These are phyloP conservation scores for Apamea crenata DNA, from an alignment of 2,888 invertebrate species.

Conservation along the genomic window DNA sequence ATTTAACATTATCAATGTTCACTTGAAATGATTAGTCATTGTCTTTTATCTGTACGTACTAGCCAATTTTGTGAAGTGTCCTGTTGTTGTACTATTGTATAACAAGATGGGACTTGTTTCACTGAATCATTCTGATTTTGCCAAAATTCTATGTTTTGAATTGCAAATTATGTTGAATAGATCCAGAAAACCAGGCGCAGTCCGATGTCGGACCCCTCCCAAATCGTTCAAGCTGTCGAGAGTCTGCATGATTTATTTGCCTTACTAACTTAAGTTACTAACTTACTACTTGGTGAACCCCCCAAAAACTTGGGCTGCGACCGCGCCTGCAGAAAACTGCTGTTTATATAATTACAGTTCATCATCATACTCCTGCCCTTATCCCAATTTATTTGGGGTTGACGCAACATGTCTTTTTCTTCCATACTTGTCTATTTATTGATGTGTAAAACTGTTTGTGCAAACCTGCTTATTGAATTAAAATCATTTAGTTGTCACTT, in stretches of 20 bases:
- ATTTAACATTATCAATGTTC: slow-evolving; percentile 37
- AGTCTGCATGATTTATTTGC: no score
- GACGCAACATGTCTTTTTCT: not conserved
- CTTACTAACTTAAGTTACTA: no score
- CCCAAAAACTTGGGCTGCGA: no score
- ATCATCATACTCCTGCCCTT: not conserved
- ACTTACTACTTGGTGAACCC: no score
- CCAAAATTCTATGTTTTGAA: not conserved
- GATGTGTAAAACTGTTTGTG: no score
- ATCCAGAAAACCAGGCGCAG: no score
- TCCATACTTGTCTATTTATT: no score
- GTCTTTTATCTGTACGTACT: slow-evolving; percentile 36
- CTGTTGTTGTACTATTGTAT: slow-evolving; percentile 11
- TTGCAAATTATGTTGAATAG: not conserved
- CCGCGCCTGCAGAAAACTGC: no score
- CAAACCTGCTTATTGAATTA: no score
- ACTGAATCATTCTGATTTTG: slow-evolving; percentile 13
- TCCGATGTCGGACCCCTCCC: no score
- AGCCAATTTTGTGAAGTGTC: slow-evolving; percentile 32
- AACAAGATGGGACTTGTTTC: not conserved
- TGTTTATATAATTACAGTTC: not conserved
- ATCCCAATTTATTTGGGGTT: not conserved
- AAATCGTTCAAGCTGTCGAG: no score
- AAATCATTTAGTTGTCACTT: not conserved
- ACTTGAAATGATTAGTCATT: slow-evolving; percentile 47